Percentiles rank a stretch among this genome's conserved stretches.
Evolutionary conservation across 2,888 invertebrate species (phyloP).

Genomic region (Amphipyra berbera): DNA sequence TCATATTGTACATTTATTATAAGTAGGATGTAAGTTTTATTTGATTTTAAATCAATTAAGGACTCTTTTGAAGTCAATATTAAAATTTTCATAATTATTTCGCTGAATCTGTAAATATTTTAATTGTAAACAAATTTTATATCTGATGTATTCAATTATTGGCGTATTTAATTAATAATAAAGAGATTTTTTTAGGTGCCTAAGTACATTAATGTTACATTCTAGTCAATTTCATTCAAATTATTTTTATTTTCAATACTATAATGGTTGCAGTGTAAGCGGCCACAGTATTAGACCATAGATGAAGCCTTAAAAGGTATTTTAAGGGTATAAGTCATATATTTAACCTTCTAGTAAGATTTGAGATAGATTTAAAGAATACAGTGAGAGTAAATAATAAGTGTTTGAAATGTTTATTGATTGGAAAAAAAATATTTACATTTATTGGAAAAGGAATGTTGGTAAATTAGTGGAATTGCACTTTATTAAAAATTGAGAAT

Average conservation of each 20-base stretch:
- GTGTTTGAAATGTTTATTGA: slow-evolving; percentile 59
- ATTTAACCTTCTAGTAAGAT: slow-evolving; percentile 46
- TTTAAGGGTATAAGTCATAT: slow-evolving; percentile 46
- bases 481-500: slow-evolving; percentile 70
- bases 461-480: slow-evolving; percentile 69
- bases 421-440: slow-evolving; percentile 57
- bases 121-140: slow-evolving; percentile 42
- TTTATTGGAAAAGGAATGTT: slow-evolving; percentile 64
- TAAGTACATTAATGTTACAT: slow-evolving; percentile 73
- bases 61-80: slow-evolving; percentile 56
- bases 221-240: slow-evolving; percentile 83
- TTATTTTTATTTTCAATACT: slow-evolving; percentile 57
- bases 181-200: slow-evolving; percentile 65
- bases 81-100: slow-evolving; percentile 44
- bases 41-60: slow-evolving; percentile 51
- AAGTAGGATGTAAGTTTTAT: slow-evolving; percentile 50
- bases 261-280: slow-evolving; percentile 29
- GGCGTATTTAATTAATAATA: slow-evolving; percentile 41
- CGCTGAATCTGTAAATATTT: slow-evolving; percentile 49
- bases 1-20: slow-evolving; percentile 51
- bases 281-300: slow-evolving; percentile 59
- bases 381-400: slow-evolving; percentile 69
- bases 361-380: slow-evolving; percentile 56
- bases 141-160: slow-evolving; percentile 52
- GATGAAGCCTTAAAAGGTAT: slow-evolving; percentile 52